Evolutionary conservation across 1,140 invertebrate genomes (phyloP).

Genomic region (Drosophila lacertosa): DNA sequence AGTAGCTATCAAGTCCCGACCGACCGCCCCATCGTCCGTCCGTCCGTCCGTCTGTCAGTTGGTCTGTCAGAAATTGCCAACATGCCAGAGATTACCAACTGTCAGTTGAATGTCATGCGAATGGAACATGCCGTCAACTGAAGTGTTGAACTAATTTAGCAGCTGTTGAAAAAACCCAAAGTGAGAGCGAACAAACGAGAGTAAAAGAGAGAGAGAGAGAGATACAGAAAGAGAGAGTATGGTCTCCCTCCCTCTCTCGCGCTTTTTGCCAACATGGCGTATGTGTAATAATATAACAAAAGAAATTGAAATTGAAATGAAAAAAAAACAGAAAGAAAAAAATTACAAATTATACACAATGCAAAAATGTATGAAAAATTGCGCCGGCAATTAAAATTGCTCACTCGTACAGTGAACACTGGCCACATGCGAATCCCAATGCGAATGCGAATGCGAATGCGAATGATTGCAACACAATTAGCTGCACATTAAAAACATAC

Average conservation of each 20-base stretch:
- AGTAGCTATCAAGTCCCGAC: constrained; percentile 38
- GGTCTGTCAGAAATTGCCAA: constrained; percentile 83
- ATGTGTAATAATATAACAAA: constrained; percentile 69
- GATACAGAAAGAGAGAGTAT: background rate
- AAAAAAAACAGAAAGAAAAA: constrained; percentile 8
- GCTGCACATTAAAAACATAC: constrained; percentile 83
- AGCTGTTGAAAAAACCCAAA: constrained; percentile 82
- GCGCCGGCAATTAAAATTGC: constrained; percentile 70
- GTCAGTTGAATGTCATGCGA: constrained; percentile 84
- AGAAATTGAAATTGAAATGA: constrained; percentile 50
- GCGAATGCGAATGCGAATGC: no score
- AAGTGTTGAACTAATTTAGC: constrained; percentile 84
- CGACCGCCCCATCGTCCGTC: constrained; percentile 9
- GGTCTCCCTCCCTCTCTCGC: no score
- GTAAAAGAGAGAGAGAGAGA: background rate
- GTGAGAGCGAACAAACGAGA: constrained; percentile 1
- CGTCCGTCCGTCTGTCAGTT: constrained; percentile 49
- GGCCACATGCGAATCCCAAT: constrained; percentile 36
- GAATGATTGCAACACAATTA: constrained; percentile 82
- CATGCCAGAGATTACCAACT: constrained; percentile 84
- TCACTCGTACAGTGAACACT: constrained; percentile 59
- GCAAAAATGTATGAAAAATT: constrained; percentile 52
- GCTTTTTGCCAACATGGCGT: constrained; percentile 66
- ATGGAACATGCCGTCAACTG: constrained; percentile 84
- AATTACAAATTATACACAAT: constrained; percentile 51